These are phyloP conservation scores for Archocentrus centrarchus DNA, from an alignment of 2,113 vertebrate species.

Conservation along the genomic window DNA sequence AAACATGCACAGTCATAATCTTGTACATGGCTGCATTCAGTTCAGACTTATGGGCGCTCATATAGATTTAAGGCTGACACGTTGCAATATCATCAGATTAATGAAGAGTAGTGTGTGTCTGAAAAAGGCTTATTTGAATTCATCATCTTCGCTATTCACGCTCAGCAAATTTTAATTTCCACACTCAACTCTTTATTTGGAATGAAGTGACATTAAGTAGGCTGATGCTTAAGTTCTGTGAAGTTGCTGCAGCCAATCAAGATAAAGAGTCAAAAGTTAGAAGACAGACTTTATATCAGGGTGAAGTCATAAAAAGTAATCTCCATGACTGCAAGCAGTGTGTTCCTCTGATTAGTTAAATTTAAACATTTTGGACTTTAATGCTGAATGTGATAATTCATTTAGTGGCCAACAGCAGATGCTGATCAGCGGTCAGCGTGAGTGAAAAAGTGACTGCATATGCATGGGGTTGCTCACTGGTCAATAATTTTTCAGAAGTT, in stretches of 20 bases:
- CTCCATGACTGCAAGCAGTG: slow-evolving; percentile 17
- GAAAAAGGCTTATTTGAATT: slow-evolving; percentile 27
- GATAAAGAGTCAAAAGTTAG: slow-evolving; percentile 33
- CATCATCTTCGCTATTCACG: slow-evolving; percentile 38
- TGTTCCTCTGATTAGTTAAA: slow-evolving; percentile 9
- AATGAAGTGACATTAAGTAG: slow-evolving; percentile 49
- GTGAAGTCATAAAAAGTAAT: slow-evolving; percentile 16
- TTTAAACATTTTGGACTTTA: slow-evolving; percentile 32
- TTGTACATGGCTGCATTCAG: not conserved
- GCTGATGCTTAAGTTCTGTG: slow-evolving; percentile 34
- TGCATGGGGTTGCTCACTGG: not conserved
- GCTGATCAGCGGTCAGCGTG: not conserved
- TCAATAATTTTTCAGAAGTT: not conserved
- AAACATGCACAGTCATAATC: too few relatives aligned
- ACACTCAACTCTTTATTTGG: slow-evolving; percentile 54
- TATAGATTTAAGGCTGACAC: slow-evolving; percentile 6
- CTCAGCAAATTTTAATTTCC: slow-evolving; percentile 52
- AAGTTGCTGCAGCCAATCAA: slow-evolving; percentile 45
- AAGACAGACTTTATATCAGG: slow-evolving; percentile 24
- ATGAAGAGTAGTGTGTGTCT: not conserved
- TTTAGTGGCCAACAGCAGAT: not conserved
- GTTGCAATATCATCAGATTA: not conserved
- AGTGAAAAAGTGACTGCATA: not conserved
- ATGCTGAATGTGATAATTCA: slow-evolving; percentile 1
- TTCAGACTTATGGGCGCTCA: not conserved